Conservation (phyloP, 2,797 vertebrate species). For the Enteromius fasciolatus region DNA sequence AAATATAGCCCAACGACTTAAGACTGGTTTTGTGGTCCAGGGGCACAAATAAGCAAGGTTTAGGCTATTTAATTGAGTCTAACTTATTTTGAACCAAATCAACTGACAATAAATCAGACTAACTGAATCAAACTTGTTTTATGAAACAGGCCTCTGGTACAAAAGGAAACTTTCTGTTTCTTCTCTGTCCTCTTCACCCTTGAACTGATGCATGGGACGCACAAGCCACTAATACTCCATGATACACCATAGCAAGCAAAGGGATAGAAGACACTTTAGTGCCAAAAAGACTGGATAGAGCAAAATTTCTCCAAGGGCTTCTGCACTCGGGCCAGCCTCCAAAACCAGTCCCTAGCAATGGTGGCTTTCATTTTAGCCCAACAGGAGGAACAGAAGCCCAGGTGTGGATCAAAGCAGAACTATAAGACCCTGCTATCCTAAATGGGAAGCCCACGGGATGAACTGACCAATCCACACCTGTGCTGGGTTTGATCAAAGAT, state of each 20-base stretch:
- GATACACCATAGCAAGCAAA: conserved; percentile 49
- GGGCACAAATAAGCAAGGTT: neutral
- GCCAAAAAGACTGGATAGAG: conserved; percentile 56
- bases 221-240: conserved; percentile 51
- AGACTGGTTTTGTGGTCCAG: too few relatives aligned
- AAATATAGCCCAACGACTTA: too few relatives aligned
- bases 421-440: conserved; percentile 47
- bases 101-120: neutral
- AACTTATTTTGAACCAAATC: neutral
- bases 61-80: neutral
- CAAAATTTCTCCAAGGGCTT: conserved; percentile 44
- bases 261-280: conserved; percentile 51
- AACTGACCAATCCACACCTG: conserved; percentile 18
- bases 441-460: conserved; percentile 32
- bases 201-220: conserved; percentile 54
- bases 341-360: conserved; percentile 45
- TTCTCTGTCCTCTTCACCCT: conserved; percentile 57
- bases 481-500: conserved; percentile 4
- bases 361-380: conserved; percentile 48
- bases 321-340: conserved; percentile 53
- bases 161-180: neutral
- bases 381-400: conserved; percentile 51
- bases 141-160: neutral
- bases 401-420: conserved; percentile 68
- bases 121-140: conserved; percentile 1